phyloP scores from a whole-genome alignment of 2,888 invertebrate genomes.

The Dastarcus helophoroides region DNA sequence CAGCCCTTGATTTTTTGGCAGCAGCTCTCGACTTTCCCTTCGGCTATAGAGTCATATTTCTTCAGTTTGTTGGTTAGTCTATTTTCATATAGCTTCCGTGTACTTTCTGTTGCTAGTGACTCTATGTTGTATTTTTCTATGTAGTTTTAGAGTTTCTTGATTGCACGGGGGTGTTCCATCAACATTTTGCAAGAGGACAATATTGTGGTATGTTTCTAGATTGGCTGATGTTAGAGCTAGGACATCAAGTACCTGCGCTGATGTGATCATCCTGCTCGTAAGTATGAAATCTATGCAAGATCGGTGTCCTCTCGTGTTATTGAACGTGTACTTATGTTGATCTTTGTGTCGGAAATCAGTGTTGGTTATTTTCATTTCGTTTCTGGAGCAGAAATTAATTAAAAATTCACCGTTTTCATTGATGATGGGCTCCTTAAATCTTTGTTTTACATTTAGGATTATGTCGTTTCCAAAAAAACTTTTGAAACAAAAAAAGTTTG shows the following conservation, averaged over 20 bases:
- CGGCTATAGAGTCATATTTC: too few species aligned
- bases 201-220: conserved; percentile 10
- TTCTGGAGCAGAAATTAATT: conserved; percentile 8
- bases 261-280: conserved; percentile 7
- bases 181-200: conserved; percentile 9
- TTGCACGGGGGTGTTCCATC: conserved; percentile 5
- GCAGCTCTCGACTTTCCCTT: too few species aligned
- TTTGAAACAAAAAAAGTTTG: too few species aligned
- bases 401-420: conserved; percentile 10
- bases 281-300: conserved; percentile 10
- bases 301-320: conserved; percentile 8
- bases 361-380: conserved; percentile 8
- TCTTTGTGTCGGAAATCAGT: conserved; percentile 9
- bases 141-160: conserved; percentile 3
- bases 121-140: conserved; percentile 5
- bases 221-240: conserved; percentile 11
- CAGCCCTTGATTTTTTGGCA: too few species aligned
- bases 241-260: conserved; percentile 10
- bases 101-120: conserved; percentile 8
- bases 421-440: conserved; percentile 6
- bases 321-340: conserved; percentile 10
- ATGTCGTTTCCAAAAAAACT: conserved; percentile 2
- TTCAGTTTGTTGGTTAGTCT: conserved; percentile 5
- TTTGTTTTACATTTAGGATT: conserved; percentile 8
- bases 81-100: conserved; percentile 4